phyloP scores from a whole-genome alignment of 2,888 invertebrate genomes.

The Adineta ricciae region DNA sequence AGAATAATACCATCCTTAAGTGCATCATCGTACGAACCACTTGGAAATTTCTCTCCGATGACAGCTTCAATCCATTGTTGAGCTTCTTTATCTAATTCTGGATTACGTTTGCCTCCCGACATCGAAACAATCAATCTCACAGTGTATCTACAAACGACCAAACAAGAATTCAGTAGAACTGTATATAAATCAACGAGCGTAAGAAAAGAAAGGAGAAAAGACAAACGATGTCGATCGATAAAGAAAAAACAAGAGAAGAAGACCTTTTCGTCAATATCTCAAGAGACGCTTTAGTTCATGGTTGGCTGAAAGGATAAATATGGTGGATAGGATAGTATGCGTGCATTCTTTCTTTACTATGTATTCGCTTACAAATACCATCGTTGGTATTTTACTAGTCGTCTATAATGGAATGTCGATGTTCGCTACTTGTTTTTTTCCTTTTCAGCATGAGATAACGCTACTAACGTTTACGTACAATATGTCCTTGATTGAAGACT shows the following conservation, averaged over 20 bases:
- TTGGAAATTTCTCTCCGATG: constrained; percentile 70
- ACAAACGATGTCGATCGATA: neutral
- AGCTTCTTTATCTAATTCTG: constrained; percentile 59
- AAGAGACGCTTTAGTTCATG: neutral
- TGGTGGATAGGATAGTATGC: neutral
- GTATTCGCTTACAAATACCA: neutral
- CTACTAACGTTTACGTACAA: neutral
- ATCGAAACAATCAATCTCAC: constrained; percentile 16
- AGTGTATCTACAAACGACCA: neutral
- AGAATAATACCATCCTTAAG: constrained; percentile 78
- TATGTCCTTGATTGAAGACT: neutral
- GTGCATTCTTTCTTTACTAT: neutral
- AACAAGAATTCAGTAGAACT: neutral
- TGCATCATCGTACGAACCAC: constrained; percentile 71
- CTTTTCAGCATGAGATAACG: neutral
- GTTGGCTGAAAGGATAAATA: neutral
- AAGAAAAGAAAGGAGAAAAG: neutral
- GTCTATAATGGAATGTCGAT: neutral
- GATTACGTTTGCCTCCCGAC: constrained; percentile 40
- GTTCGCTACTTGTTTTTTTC: neutral
- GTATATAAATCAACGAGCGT: neutral
- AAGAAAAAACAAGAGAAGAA: too few species aligned
- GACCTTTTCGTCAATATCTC: neutral
- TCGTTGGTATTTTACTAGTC: neutral
- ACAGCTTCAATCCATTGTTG: constrained; percentile 78